Evolutionary conservation across 2,888 invertebrate genomes (phyloP).

Genomic region (Ommatoiulus sabulosus): DNA sequence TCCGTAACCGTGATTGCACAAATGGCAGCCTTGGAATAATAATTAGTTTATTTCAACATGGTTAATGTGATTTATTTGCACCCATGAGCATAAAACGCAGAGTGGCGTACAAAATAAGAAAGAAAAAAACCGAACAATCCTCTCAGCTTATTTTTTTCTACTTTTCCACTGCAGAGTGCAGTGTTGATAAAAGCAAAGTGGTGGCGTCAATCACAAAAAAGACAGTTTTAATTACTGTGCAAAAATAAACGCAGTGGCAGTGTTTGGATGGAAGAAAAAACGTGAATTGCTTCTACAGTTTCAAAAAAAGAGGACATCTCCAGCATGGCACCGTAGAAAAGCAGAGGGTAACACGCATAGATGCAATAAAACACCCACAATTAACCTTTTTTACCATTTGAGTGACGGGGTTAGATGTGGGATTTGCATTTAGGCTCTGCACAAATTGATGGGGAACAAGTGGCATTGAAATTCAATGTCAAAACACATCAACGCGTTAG

Average conservation of each 20-base stretch:
- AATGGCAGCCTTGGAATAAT: neutral
- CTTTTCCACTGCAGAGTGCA: neutral
- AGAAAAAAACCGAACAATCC: slow-evolving; percentile 9
- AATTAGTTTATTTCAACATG: slow-evolving; percentile 46
- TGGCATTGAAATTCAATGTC: slow-evolving; percentile 37
- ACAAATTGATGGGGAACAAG: slow-evolving; percentile 46
- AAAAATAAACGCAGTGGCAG: slow-evolving; percentile 17
- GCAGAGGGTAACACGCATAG: slow-evolving; percentile 6
- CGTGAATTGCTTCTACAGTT: slow-evolving; percentile 25
- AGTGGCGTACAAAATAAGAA: neutral
- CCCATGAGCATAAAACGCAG: slow-evolving; percentile 42
- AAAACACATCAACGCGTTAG: neutral
- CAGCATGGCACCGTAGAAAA: neutral
- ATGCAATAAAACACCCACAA: slow-evolving; percentile 45
- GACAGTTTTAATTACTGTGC: slow-evolving; percentile 41
- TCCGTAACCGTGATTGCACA: neutral
- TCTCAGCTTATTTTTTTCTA: slow-evolving; percentile 12
- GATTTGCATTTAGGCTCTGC: slow-evolving; percentile 38
- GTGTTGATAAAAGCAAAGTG: slow-evolving; percentile 44
- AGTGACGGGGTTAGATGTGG: slow-evolving; percentile 41
- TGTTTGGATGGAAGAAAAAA: neutral
- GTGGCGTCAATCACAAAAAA: slow-evolving; percentile 44
- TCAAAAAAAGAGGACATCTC: slow-evolving; percentile 5
- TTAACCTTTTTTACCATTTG: slow-evolving; percentile 42
- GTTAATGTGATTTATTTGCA: slow-evolving; percentile 44